These are phyloP conservation scores for Phengaris alcon DNA, from an alignment of 2,888 invertebrate species.

Conservation along the genomic window DNA sequence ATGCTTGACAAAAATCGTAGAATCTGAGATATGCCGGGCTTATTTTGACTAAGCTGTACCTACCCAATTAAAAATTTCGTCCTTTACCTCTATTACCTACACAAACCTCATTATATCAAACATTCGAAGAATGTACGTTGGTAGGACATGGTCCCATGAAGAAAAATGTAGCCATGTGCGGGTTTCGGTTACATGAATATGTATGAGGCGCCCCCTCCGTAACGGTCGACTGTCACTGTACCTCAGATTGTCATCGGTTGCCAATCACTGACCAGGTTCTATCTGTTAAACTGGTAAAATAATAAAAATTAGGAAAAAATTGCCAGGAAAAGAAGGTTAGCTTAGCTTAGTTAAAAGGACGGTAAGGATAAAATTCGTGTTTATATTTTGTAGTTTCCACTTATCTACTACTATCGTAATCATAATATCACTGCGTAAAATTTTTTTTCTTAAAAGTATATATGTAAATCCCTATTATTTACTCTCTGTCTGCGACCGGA, in stretches of 20 bases:
- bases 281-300: too few relatives aligned
- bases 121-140: background rate
- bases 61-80: background rate
- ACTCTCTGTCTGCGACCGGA: too few relatives aligned
- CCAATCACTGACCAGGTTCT: background rate
- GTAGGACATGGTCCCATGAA: slow-evolving; percentile 7
- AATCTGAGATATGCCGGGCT: background rate
- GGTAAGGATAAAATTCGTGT: too few relatives aligned
- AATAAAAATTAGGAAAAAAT: too few relatives aligned
- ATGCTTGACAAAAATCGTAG: background rate
- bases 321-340: too few relatives aligned
- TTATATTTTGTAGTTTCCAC: too few relatives aligned
- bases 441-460: too few relatives aligned
- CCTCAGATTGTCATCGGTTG: slow-evolving; percentile 24
- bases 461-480: too few relatives aligned
- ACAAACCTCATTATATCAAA: background rate
- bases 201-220: slow-evolving; percentile 24
- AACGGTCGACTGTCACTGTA: slow-evolving; percentile 20
- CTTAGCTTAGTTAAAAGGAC: too few relatives aligned
- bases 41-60: background rate
- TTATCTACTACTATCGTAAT: too few relatives aligned
- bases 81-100: background rate
- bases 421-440: too few relatives aligned
- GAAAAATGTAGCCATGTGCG: slow-evolving; percentile 22
- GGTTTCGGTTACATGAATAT: slow-evolving; percentile 23